phyloP scores from a whole-genome alignment of 2,797 vertebrate genomes.

The Ambastaia sidthimunki region DNA sequence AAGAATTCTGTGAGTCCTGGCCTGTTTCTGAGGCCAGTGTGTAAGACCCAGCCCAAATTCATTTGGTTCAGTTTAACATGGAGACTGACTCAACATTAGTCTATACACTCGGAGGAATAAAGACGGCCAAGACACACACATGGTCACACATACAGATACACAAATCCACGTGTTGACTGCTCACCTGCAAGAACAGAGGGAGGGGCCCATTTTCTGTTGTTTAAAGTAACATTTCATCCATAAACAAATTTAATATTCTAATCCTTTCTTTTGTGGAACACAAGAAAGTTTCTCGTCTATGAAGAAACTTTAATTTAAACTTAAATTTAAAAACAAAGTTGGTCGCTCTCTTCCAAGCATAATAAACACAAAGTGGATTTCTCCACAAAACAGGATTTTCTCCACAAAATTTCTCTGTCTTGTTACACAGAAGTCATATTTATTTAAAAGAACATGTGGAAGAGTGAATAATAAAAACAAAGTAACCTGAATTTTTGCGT shows the following conservation, averaged over 20 bases:
- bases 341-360: too few species aligned
- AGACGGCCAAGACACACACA: slow-evolving; percentile 5
- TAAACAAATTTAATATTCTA: too few species aligned
- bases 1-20: slow-evolving; percentile 5
- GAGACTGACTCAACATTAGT: slow-evolving; percentile 30
- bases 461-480: too few species aligned
- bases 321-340: too few species aligned
- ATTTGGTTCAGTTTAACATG: slow-evolving; percentile 72
- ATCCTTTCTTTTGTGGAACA: not conserved
- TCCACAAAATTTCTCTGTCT: too few species aligned
- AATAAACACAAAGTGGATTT: too few species aligned
- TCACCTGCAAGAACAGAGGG: slow-evolving; percentile 16
- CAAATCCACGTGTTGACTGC: not conserved
- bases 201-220: slow-evolving; percentile 13
- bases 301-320: too few species aligned
- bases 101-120: slow-evolving; percentile 13
- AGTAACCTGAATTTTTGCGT: too few species aligned
- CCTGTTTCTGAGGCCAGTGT: slow-evolving; percentile 31
- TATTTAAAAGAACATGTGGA: too few species aligned
- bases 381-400: too few species aligned
- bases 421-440: too few species aligned
- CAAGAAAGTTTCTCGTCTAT: not conserved
- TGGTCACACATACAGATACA: not conserved
- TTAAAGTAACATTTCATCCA: not conserved
- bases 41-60: slow-evolving; percentile 59